Evolutionary conservation across 1,140 invertebrate species (phyloP).

Genomic region (Achroia grisella): DNA sequence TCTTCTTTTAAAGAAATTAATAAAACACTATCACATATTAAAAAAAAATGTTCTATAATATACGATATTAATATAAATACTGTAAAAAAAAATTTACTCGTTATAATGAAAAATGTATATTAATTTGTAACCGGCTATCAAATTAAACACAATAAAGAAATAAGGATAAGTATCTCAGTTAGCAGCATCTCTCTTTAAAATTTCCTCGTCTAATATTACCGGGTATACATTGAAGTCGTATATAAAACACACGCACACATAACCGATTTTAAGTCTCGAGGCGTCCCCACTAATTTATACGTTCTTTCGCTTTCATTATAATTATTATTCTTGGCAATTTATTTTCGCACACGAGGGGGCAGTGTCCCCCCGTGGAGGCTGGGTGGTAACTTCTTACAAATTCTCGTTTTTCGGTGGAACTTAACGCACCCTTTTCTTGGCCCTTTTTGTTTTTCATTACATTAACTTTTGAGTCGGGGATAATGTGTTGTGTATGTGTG

Average conservation of each 20-base stretch:
- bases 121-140: no score
- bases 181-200: no score
- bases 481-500: constrained; percentile 59
- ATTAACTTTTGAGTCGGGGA: constrained; percentile 68
- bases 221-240: neutral
- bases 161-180: no score
- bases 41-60: no score
- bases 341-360: constrained; percentile 71
- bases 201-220: no score
- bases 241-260: neutral
- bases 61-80: no score
- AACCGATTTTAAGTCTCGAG: constrained; percentile 29
- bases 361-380: constrained; percentile 36
- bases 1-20: no score
- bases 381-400: constrained; percentile 66
- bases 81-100: no score
- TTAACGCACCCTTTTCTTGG: constrained; percentile 71
- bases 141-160: no score
- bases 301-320: constrained; percentile 73
- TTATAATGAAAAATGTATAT: no score
- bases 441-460: constrained; percentile 73
- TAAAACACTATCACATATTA: no score
- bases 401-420: constrained; percentile 70
- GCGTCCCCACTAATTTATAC: constrained; percentile 72
- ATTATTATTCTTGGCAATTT: constrained; percentile 74